Conservation (phyloP, 1,140 invertebrate genomes). For the Gyrodactylus bullatarudis region DNA sequence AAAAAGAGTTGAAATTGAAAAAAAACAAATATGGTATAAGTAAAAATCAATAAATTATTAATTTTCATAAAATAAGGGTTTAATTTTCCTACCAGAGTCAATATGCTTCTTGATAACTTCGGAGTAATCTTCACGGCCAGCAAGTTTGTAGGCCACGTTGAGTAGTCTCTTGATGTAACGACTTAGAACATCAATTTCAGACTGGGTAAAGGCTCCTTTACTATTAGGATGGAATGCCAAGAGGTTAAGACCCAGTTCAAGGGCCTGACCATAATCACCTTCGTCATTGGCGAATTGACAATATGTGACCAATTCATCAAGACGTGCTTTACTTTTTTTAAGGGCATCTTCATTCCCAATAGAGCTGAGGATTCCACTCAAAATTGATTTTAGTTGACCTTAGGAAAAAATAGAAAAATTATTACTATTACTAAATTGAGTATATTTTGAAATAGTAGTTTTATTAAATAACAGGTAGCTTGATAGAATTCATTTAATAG, state of each 20-base stretch:
- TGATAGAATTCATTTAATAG: too few relatives aligned
- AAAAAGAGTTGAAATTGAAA: neutral
- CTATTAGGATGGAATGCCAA: slow-evolving; percentile 28
- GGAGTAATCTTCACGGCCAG: neutral
- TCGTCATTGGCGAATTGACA: slow-evolving; percentile 61
- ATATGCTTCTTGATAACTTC: neutral
- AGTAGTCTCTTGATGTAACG: neutral
- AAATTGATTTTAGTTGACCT: neutral
- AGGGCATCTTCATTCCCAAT: neutral
- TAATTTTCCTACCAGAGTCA: neutral
- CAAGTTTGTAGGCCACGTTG: neutral
- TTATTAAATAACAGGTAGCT: too few relatives aligned
- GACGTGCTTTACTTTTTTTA: slow-evolving; percentile 22
- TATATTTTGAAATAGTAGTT: too few relatives aligned
- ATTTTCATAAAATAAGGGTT: neutral
- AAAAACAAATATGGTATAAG: neutral
- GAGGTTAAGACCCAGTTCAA: slow-evolving; percentile 50
- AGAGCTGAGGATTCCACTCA: neutral
- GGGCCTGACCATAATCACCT: slow-evolving; percentile 57
- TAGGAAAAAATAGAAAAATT: neutral
- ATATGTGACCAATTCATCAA: slow-evolving; percentile 28
- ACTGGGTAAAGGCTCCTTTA: slow-evolving; percentile 23
- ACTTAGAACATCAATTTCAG: neutral
- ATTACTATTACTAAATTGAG: neutral
- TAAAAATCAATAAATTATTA: neutral